These are phyloP conservation scores for Benitochromis conjunctus DNA, from an alignment of 2,113 vertebrate genomes.

Conservation along the genomic window DNA sequence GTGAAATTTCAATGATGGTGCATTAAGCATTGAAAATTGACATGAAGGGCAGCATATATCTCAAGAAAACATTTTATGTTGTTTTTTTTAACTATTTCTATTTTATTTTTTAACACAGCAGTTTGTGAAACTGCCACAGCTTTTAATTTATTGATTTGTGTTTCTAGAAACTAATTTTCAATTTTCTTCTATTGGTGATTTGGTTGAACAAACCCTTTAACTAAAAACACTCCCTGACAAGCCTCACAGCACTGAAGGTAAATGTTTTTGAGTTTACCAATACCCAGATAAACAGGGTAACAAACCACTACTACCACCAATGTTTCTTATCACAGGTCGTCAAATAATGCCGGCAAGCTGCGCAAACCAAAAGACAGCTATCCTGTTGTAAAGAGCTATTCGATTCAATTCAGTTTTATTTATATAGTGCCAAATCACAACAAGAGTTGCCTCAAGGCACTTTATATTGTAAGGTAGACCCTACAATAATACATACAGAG, in stretches of 20 bases:
- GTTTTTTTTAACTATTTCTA: background rate
- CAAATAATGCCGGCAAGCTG: background rate
- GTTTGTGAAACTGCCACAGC: background rate
- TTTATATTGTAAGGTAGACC: background rate
- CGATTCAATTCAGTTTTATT: background rate
- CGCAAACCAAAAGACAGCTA: background rate
- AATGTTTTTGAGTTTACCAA: background rate
- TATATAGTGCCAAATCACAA: background rate
- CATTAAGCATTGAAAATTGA: background rate
- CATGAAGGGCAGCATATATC: background rate
- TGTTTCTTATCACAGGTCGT: background rate
- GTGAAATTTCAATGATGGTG: background rate
- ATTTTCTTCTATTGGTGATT: background rate
- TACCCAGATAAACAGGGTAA: background rate
- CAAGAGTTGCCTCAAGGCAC: background rate
- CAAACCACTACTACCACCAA: background rate
- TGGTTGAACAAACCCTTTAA: background rate
- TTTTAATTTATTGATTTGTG: background rate
- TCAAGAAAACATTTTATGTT: background rate
- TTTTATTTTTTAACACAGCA: background rate
- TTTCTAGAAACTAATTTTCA: background rate
- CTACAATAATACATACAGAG: background rate
- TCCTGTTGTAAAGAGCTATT: background rate
- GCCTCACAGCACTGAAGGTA: background rate
- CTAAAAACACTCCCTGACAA: background rate